phyloP scores from a whole-genome alignment of 2,797 vertebrate species.

The Discoglossus pictus region DNA sequence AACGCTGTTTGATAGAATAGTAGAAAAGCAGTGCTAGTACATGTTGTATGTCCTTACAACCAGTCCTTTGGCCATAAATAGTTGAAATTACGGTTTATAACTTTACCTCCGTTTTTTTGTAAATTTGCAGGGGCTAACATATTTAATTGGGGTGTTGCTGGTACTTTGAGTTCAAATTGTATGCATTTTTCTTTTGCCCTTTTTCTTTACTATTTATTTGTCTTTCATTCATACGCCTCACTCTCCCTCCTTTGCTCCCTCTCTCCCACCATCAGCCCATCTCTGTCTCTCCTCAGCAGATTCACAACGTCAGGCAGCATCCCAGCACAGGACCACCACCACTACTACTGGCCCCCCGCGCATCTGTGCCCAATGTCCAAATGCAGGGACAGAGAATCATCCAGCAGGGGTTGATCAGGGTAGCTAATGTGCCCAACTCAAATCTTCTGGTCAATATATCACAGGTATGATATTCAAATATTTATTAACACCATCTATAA shows the following conservation, averaged over 20 bases:
- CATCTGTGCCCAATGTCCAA: conserved; percentile 91
- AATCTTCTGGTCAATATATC: conserved; percentile 92
- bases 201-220: conserved; percentile 8
- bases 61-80: no score
- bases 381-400: conserved; percentile 96
- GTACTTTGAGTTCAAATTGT: no score
- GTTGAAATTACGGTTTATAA: no score
- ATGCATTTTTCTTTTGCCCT: no score
- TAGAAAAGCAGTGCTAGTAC: no score
- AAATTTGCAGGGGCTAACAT: no score
- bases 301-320: conserved; percentile 89
- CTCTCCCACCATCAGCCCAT: conserved; percentile 65
- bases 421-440: conserved; percentile 89
- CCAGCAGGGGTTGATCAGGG: conserved; percentile 94
- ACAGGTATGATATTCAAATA: no score
- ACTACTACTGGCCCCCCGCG: conserved; percentile 87
- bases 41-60: no score
- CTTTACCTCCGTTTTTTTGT: no score
- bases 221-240: neutral
- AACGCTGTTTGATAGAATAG: no score
- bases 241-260: neutral
- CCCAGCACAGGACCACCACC: conserved; percentile 90
- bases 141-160: no score
- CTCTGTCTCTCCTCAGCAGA: conserved; percentile 84
- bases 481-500: no score